Evolutionary conservation across 2,797 vertebrate species (phyloP).

Genomic region (Lateolabrax maculatus): DNA sequence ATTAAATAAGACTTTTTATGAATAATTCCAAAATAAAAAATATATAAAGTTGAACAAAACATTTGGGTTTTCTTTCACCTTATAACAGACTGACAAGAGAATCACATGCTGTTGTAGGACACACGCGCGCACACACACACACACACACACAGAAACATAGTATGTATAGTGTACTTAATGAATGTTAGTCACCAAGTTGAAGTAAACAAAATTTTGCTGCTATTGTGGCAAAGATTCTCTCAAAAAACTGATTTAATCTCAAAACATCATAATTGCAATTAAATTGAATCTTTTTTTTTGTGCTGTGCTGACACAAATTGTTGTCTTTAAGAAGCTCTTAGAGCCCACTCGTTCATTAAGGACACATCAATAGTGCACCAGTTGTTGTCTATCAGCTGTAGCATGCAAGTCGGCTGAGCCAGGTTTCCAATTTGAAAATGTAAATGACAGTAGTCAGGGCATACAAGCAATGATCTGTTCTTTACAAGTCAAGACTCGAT

Average conservation of each 20-base stretch:
- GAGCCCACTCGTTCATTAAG: too few species aligned
- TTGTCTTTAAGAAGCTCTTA: too few species aligned
- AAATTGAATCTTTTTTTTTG: too few species aligned
- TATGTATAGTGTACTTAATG: not conserved
- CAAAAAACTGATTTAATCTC: not conserved
- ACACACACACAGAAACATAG: not conserved
- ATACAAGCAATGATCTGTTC: too few species aligned
- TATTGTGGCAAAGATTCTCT: not conserved
- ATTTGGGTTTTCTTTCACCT: not conserved
- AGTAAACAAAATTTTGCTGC: not conserved
- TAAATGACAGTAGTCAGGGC: too few species aligned
- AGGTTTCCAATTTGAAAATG: too few species aligned
- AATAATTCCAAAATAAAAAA: constrained; percentile 23
- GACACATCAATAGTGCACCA: too few species aligned
- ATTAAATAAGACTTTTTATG: not conserved
- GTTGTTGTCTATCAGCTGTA: too few species aligned
- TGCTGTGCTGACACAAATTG: too few species aligned
- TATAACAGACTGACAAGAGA: not conserved
- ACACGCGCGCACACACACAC: too few species aligned
- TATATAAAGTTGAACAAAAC: not conserved
- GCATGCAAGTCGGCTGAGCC: too few species aligned
- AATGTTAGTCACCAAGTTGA: not conserved
- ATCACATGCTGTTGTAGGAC: not conserved
- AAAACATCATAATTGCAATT: not conserved
- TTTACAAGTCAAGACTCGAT: too few species aligned